Evolutionary conservation across 2,113 vertebrate genomes (phyloP).

Genomic region (Pardalotus punctatus): DNA sequence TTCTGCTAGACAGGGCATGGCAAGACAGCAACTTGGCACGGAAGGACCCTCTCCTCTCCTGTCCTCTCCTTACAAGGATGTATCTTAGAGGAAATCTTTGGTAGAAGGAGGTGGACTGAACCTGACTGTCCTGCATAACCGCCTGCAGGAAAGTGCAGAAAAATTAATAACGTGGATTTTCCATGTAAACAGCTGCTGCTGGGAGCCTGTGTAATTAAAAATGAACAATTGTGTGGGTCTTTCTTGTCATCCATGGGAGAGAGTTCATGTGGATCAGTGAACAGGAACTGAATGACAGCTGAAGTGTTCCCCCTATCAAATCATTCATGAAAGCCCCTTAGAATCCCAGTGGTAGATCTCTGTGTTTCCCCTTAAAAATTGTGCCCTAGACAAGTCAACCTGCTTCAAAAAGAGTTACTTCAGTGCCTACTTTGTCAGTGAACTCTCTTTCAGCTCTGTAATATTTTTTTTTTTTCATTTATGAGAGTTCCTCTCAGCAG

Average conservation of each 20-base stretch:
- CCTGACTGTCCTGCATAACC: neutral
- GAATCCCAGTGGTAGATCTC: neutral
- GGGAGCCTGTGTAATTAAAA: neutral
- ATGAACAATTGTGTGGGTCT: neutral
- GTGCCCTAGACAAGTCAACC: neutral
- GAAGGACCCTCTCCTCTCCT: neutral
- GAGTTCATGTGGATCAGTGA: neutral
- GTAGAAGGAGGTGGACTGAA: neutral
- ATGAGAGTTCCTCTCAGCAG: constrained; percentile 35
- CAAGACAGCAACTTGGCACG: neutral
- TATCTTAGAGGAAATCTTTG: neutral
- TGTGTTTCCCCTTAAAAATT: neutral
- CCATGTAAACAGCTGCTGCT: neutral
- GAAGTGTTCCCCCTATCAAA: neutral
- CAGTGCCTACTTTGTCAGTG: neutral
- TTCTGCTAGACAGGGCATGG: neutral
- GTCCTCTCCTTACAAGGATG: neutral
- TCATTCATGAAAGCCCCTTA: neutral
- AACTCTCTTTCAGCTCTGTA: constrained; percentile 15
- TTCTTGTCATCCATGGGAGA: neutral
- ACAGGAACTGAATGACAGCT: neutral
- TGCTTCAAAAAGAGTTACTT: neutral
- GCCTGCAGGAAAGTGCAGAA: neutral
- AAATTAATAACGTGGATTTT: neutral
- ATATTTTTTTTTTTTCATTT: constrained; percentile 24